A percentile compares a stretch with the other conserved stretches of the same genome.
Evolutionary conservation across 2,113 vertebrate species (phyloP).

Genomic region (Zapus hudsonius): DNA sequence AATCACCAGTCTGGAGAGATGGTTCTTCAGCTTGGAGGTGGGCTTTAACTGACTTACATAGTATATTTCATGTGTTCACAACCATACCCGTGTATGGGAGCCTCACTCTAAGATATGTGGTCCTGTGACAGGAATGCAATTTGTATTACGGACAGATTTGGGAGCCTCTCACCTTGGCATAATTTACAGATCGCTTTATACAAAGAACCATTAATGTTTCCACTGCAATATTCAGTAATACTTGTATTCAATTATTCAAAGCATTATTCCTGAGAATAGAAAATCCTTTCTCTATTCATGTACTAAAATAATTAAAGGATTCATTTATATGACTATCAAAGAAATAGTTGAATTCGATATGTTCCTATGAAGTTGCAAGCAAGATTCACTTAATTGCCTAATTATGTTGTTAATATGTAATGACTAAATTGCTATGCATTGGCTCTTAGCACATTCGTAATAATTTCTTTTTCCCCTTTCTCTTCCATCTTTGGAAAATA

Average conservation of each 20-base stretch:
- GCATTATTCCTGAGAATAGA: background rate
- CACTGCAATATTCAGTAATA: background rate
- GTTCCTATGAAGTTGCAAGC: background rate
- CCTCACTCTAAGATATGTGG: background rate
- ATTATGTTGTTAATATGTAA: background rate
- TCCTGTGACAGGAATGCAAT: background rate
- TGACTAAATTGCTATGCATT: background rate
- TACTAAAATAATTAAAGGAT: background rate
- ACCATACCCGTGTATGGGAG: accelerated
- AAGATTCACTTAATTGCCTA: slow-evolving; percentile 21
- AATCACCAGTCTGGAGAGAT: background rate
- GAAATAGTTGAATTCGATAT: background rate
- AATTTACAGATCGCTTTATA: background rate
- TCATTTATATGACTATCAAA: background rate
- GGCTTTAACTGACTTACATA: background rate
- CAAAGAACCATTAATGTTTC: background rate
- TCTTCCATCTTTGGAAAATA: background rate
- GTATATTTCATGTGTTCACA: background rate
- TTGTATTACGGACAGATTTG: background rate
- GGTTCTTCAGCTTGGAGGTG: too few species aligned
- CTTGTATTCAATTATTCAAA: background rate
- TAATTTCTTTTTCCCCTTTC: background rate
- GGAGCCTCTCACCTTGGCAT: background rate
- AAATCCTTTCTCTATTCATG: background rate
- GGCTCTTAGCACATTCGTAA: background rate